Percentiles rank a stretch among this genome's conserved stretches.
Evolutionary conservation across 92 coral and sea anemone genomes (phyloP).

Genomic region (Phenganax subtilis): DNA sequence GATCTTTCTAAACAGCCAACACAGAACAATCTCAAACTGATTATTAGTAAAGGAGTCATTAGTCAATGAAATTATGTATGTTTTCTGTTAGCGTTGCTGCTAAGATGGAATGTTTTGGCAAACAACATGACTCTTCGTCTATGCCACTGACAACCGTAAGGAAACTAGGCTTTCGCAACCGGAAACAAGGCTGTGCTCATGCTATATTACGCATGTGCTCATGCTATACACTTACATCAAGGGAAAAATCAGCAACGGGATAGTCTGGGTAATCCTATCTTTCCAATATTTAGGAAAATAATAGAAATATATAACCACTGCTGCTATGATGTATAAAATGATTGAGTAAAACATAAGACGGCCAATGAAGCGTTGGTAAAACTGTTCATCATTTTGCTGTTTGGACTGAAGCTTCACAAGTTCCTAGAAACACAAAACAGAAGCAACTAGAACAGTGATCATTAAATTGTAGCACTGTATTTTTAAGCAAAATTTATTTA

Average conservation of each 20-base stretch:
- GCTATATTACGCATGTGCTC: too few species aligned
- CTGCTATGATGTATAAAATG: conserved; percentile 59
- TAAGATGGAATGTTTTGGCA: too few species aligned
- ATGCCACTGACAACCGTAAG: too few species aligned
- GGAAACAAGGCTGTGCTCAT: not conserved
- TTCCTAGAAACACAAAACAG: conserved; percentile 54
- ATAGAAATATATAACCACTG: conserved; percentile 78
- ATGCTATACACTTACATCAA: conserved; percentile 64
- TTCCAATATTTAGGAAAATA: conserved; percentile 91
- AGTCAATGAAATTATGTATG: too few species aligned
- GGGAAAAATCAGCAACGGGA: conserved; percentile 86
- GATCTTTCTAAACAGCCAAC: too few species aligned
- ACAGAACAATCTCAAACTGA: too few species aligned
- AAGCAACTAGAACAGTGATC: not conserved
- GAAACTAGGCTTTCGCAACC: too few species aligned
- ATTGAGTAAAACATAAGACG: conserved; percentile 77
- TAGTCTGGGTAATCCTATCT: conserved; percentile 62
- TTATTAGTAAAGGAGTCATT: too few species aligned
- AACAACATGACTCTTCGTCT: too few species aligned
- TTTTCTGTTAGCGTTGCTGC: too few species aligned
- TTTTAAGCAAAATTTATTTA: not conserved
- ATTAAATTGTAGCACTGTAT: not conserved
- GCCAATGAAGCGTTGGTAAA: conserved; percentile 85
- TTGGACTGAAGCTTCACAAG: conserved; percentile 61
- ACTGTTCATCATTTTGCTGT: conserved; percentile 68